Base-by-base conservation (phyloP, 2,113 vertebrate species). In the Piprites chloris region DNA sequence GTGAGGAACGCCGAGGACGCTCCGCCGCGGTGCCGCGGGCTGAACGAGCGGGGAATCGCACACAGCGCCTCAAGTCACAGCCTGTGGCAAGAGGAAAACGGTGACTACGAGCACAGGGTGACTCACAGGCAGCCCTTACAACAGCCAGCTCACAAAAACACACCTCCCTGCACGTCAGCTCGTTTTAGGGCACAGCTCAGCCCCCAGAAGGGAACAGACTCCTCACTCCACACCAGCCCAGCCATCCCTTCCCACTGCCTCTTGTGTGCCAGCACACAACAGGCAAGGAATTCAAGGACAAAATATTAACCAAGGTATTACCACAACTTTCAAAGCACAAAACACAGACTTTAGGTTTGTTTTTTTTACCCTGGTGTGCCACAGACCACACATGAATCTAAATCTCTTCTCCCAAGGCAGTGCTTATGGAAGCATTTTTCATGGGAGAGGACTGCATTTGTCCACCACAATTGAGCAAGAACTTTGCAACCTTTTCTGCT, bases 1-100 rank as follows among this genome's bases (percentile, higher is more conserved):
- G 0, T 1, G 2, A 50, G 73, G 77, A 47, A 15, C 0, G 0
- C 63, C 3, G 0, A 47, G 77, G 26, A 24, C 0, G 1, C 39
- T 16, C 12, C 0, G 2, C 33, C 1, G 0, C 4, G 0, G 66
- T 5, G 71, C 73, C 0, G 1, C 18, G 28, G 46, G 50, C 58
- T 15, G 55, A 63, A 67, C 74, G 44, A 83, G 68, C 0, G 1
- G 32, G 28, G 63, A 53, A 58, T 49, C 3, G 21, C 66, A 73
- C 58, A 52, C 62, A 59, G 92, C 55, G 11, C 78, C 85, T 91
- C 55, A 23, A 23, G 80, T 50, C 89, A 33, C n/a, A 77, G 76
- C 94, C 79, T 23, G 58, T 24, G 91, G 83, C 87, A 75, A 90
- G 69, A 96, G 90, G 71, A 76, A 75, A 87, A 91, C 80, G 4